Evolutionary conservation across 2,888 invertebrate genomes (phyloP).

Genomic region (Synergus japonicus): DNA sequence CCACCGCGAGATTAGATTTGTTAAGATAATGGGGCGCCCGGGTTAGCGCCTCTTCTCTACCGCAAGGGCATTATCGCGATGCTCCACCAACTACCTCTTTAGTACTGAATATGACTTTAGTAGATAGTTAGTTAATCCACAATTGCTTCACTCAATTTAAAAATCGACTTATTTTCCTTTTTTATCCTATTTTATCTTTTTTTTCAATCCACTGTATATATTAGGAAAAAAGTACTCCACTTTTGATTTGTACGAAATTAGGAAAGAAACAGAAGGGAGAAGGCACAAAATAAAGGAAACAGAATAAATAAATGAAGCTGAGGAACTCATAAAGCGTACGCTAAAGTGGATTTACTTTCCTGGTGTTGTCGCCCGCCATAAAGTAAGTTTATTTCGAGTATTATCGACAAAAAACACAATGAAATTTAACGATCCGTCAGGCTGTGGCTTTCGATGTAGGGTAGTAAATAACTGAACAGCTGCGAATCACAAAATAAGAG

Average conservation of each 20-base stretch:
- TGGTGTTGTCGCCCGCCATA: slow-evolving; percentile 42
- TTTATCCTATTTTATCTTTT: neutral
- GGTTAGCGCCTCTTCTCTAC: slow-evolving; percentile 65
- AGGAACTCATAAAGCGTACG: neutral
- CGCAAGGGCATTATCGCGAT: slow-evolving; percentile 62
- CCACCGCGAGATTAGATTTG: slow-evolving; percentile 77
- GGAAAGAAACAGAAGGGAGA: slow-evolving; percentile 5
- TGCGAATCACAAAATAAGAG: slow-evolving; percentile 74
- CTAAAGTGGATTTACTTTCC: slow-evolving; percentile 43
- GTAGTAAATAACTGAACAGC: slow-evolving; percentile 73
- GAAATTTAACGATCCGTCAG: slow-evolving; percentile 74
- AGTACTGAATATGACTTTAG: slow-evolving; percentile 72
- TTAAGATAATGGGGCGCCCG: slow-evolving; percentile 75
- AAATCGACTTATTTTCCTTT: neutral
- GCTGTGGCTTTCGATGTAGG: slow-evolving; percentile 53
- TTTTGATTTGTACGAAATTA: slow-evolving; percentile 1
- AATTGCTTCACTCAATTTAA: slow-evolving; percentile 44
- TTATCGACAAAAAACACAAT: slow-evolving; percentile 63
- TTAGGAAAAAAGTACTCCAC: neutral
- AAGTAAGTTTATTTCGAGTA: slow-evolving; percentile 46
- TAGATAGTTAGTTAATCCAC: slow-evolving; percentile 50
- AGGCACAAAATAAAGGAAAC: neutral
- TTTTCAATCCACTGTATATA: neutral
- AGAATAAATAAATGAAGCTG: slow-evolving; percentile 2
- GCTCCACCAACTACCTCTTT: slow-evolving; percentile 70